Evolutionary conservation across 2,113 vertebrate genomes (phyloP).

Genomic region (Corythoichthys intestinalis): DNA sequence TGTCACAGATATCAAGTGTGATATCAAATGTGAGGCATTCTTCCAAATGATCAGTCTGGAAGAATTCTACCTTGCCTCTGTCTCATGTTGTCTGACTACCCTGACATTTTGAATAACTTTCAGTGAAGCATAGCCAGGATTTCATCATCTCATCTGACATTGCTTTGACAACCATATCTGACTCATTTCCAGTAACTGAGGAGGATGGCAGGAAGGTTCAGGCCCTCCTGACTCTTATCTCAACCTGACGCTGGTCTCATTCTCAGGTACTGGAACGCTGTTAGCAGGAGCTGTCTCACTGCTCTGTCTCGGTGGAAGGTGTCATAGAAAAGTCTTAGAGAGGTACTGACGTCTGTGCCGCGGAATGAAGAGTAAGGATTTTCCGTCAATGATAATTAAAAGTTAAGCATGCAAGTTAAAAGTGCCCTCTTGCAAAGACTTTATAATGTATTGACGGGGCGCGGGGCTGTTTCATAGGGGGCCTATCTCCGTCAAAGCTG

Average conservation of each 20-base stretch:
- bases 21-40: constrained; percentile 19
- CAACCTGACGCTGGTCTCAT: constrained; percentile 70
- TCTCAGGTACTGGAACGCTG: constrained; percentile 73
- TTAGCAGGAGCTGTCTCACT: constrained; percentile 74
- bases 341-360: constrained; percentile 64
- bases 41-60: constrained; percentile 28
- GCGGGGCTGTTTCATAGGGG: too few species aligned
- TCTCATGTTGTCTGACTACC: constrained; percentile 31
- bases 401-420: constrained; percentile 45
- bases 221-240: constrained; percentile 53
- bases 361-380: constrained; percentile 68
- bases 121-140: constrained; percentile 48
- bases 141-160: constrained; percentile 64
- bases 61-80: constrained; percentile 25
- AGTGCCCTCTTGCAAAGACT: neutral
- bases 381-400: constrained; percentile 56
- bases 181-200: constrained; percentile 54
- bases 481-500: too few species aligned
- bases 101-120: constrained; percentile 40
- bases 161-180: constrained; percentile 58
- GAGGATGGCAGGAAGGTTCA: constrained; percentile 44
- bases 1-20: constrained; percentile 25
- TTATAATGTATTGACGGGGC: too few species aligned
- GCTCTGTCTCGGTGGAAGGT: constrained; percentile 76
- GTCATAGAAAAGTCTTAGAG: constrained; percentile 71